Base-by-base conservation (phyloP, 1,140 invertebrate species). In the Leguminivora glycinivorella region DNA sequence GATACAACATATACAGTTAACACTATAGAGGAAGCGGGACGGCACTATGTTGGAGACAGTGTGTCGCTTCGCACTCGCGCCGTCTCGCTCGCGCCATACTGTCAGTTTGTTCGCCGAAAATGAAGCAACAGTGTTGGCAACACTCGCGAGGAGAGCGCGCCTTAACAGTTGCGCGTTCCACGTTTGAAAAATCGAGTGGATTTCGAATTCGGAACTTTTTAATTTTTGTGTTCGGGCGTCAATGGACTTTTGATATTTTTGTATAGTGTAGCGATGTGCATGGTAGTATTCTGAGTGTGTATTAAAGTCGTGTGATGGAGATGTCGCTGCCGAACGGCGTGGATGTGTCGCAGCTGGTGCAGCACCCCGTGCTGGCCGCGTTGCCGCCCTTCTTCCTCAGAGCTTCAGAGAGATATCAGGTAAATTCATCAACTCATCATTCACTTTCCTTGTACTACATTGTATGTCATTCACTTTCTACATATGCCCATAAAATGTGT, bases 371-470 rank as follows among this genome's bases (percentile, higher is more conserved):
- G 67, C 84, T 97, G 80, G 95, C 95, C 31, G 94, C 94, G 1
- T 87, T 96, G 72, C 96, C 96, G 52, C 95, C 96, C 14, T 97
- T 96, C 83, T 97, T 97, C 85, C 92, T 98, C 73, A 93, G 97
- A 75, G 95, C 97, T 56, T 96, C 96, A 22, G 98, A 99, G 88
- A 93, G 98, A 79, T 99, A 98, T 91, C 97, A 98, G 91, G 91
- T 92, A 75, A 76, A 75, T 31, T 63, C n/a, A n/a, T n/a, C n/a
- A n/a, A 22, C 17, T 9, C 22, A 22, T 52, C 17, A 6, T 6
- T 52, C 10, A 5, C 40, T 12, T 43, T 43, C 0, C n/a, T 4
- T 43, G 5, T 43, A 5, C n/a, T 17, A 43, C n/a, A n/a, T n/a
- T n/a, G n/a, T n/a, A n/a, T n/a, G n/a, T n/a, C n/a, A n/a, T n/a